phyloP scores from a whole-genome alignment of 2,113 vertebrate species.

The Corapipo altera region DNA sequence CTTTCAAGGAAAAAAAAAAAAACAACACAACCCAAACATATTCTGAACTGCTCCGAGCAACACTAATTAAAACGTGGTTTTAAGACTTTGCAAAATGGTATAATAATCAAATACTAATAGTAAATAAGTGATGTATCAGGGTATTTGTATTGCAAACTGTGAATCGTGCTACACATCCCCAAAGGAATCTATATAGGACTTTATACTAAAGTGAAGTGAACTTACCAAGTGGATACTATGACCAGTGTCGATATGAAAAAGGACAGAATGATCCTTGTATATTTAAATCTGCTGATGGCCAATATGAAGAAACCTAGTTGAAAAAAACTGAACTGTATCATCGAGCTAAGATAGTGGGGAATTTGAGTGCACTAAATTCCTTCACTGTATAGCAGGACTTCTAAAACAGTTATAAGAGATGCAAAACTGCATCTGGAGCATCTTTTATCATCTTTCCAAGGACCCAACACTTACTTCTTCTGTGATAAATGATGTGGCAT shows the following conservation, averaged over 20 bases:
- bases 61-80: slow-evolving; percentile 63
- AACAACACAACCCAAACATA: not conserved
- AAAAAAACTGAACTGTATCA: not conserved
- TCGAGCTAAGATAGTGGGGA: slow-evolving; percentile 10
- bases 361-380: slow-evolving; percentile 49
- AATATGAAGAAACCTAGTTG: slow-evolving; percentile 50
- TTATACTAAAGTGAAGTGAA: slow-evolving; percentile 29
- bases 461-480: slow-evolving; percentile 45
- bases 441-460: slow-evolving; percentile 40
- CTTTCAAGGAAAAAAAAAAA: slow-evolving; percentile 43
- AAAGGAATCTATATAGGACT: slow-evolving; percentile 65
- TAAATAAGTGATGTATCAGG: slow-evolving; percentile 81
- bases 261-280: slow-evolving; percentile 47
- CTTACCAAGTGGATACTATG: slow-evolving; percentile 27
- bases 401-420: not conserved
- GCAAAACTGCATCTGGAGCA: not conserved
- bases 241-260: not conserved
- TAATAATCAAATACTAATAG: slow-evolving; percentile 80
- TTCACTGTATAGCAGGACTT: slow-evolving; percentile 38
- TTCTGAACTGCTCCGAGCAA: slow-evolving; percentile 76
- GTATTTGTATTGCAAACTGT: slow-evolving; percentile 84
- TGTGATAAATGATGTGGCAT: slow-evolving; percentile 54
- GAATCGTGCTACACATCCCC: slow-evolving; percentile 76
- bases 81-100: slow-evolving; percentile 70
- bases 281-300: slow-evolving; percentile 65